Evolutionary conservation across 2,113 vertebrate species (phyloP).

Genomic region (Geococcyx californianus): DNA sequence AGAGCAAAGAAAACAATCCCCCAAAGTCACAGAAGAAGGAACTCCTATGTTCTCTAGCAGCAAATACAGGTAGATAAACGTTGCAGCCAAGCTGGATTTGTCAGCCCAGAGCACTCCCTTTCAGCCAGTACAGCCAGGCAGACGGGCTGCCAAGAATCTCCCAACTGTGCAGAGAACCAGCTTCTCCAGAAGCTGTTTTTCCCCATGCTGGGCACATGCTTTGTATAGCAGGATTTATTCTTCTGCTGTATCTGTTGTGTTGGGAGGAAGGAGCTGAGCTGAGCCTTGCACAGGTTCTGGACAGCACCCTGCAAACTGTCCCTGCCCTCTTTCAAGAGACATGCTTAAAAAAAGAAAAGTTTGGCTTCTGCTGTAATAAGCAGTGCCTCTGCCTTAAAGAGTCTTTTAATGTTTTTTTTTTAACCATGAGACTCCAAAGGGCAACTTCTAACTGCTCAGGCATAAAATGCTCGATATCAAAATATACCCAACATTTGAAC

Average conservation of each 20-base stretch:
- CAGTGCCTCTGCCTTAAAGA: no score
- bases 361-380: neutral
- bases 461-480: neutral
- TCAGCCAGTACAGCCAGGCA: neutral
- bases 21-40: neutral
- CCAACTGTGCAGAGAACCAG: neutral
- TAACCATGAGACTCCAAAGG: no score
- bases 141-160: neutral
- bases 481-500: neutral
- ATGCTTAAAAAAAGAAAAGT: neutral
- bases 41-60: neutral
- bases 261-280: neutral
- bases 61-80: no score
- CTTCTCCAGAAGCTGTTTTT: neutral
- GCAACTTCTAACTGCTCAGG: neutral
- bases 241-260: neutral
- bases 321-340: no score
- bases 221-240: accelerated
- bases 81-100: neutral
- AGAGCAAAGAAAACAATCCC: neutral
- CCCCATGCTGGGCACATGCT: neutral
- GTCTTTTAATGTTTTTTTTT: neutral
- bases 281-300: neutral
- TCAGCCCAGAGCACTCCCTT: neutral
- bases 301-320: neutral